phyloP scores from a whole-genome alignment of 2,888 invertebrate genomes.

The Ennomos fuscantarius region DNA sequence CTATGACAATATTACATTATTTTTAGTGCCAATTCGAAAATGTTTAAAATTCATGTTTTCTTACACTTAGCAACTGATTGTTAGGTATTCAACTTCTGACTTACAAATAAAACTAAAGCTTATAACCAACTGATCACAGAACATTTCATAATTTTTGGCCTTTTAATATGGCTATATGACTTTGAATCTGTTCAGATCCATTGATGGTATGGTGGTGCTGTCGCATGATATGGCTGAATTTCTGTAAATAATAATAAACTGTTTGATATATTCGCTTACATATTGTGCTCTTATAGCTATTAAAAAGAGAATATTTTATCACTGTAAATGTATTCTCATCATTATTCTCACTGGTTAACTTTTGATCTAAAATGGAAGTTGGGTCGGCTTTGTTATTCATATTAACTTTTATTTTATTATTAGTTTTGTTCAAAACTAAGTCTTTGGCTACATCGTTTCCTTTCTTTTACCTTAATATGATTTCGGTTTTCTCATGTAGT shows the following conservation, averaged over 20 bases:
- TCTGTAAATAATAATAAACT: conserved; percentile 73
- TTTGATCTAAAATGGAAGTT: too few relatives aligned
- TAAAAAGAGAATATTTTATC: too few relatives aligned
- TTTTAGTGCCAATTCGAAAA: conserved; percentile 12
- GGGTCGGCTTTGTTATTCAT: too few relatives aligned
- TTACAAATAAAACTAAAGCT: conserved; percentile 23
- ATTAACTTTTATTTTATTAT: too few relatives aligned
- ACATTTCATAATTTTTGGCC: conserved; percentile 40
- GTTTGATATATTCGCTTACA: neutral
- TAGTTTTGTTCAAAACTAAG: too few relatives aligned
- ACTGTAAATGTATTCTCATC: too few relatives aligned
- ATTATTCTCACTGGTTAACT: too few relatives aligned
- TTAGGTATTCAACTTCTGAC: conserved; percentile 26
- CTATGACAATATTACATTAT: conserved; percentile 7
- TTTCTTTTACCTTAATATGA: too few relatives aligned
- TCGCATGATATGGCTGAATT: conserved; percentile 88
- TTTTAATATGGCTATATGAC: conserved; percentile 51
- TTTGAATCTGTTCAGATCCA: conserved; percentile 88
- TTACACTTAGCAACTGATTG: neutral
- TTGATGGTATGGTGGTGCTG: conserved; percentile 82
- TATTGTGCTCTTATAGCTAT: too few relatives aligned
- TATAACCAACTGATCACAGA: conserved; percentile 39
- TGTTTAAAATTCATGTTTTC: neutral
- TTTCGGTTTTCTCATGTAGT: too few relatives aligned
- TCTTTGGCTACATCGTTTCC: too few relatives aligned